Evolutionary conservation across 2,888 invertebrate species (phyloP), one percentile per base, ranked within the genome.

Genomic region (Thecocarcelia acutangulata): DNA sequence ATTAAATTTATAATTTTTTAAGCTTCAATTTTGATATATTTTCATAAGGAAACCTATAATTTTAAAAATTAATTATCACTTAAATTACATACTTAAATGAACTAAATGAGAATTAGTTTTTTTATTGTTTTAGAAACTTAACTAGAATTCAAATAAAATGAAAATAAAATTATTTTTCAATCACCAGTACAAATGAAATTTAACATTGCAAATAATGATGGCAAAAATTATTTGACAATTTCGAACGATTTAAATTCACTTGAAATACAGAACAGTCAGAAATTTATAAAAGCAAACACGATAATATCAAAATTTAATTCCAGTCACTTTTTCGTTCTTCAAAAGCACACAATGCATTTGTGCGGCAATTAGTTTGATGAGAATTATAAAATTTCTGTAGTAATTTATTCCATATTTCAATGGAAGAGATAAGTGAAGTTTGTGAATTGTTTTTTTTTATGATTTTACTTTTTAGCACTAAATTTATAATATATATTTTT

Each of bases 11-110:
- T 61, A 13, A 4, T 64, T 59, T 68, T 59, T 40, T 77, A 17
- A 17, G 33, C 33, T 33, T 37, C 15, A 37, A 74, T 64, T 64
- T 64, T 21, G 48, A 58, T 64, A 64, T 46, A 54, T 59, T 56
- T 72, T 66, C 33, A 64, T 72, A 59, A 72, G 66, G 66, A 78
- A 61, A 52, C 50, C 42, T 72, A 48, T 59, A 48, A 46, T 33
- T 46, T 70, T 59, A n/a, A 28, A 19, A 54, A 17, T 54, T 17
- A 24, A 24, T 28, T 66, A 54, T 15, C 15, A 54, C 33, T 66
- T 42, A 72, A 61, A 33, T 42, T 61, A n/a, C n/a, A n/a, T n/a
- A 19, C 40, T 61, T 50, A 50, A 59, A 50, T 28, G 37, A 72
- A 72, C 50, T 50, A 17, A 19, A 40, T 40, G 19, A 59, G 11